Base-by-base conservation (phyloP, 1,140 invertebrate genomes). In the Drosophila funebris region DNA sequence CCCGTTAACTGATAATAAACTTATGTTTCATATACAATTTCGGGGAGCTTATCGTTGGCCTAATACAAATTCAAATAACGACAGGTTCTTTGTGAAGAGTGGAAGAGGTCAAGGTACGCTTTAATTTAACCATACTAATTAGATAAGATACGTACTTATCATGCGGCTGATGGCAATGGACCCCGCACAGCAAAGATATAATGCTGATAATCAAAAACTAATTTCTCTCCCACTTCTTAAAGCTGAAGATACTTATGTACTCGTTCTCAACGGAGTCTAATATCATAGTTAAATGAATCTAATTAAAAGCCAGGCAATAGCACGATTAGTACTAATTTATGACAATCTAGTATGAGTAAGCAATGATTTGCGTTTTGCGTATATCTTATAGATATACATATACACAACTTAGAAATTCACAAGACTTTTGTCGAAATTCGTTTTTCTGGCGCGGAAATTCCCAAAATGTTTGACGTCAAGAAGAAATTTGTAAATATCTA, bases 381-480 rank as follows among this genome's bases (percentile, higher is more conserved):
- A 48, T 39, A 60, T 63, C 66, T 79, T 36, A 36, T 11, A 3
- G 1, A 33, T 9, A 33, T 33, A 27, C 43, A 61, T 20, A 48
- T 24, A 41, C 7, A 62, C 13, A 22, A 33, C 11, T 2, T 27
- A 14, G 24, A 36, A 61, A 48, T 39, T 62, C 16, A 16, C 48
- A 7, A 52, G 5, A 46, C 36, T 54, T 79, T 69, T 74, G 54
- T 62, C 18, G 61, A 67, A 60, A 68, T 77, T 70, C 48, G 44
- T 48, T 71, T 39, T 77, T 57, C 53, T 70, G 78, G 54, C 74
- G 44, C 78, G 75, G 78, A 85, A 88, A 78, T 85, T 85, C 74
- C 77, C 79, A 68, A 66, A 78, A 56, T 24, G 44, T 31, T 85
- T 85, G 76, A 84, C 80, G 80, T 84, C 80, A 84, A 68, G 20